Conservation (phyloP, 2,113 vertebrate species). For the Accipiter virgatus region DNA sequence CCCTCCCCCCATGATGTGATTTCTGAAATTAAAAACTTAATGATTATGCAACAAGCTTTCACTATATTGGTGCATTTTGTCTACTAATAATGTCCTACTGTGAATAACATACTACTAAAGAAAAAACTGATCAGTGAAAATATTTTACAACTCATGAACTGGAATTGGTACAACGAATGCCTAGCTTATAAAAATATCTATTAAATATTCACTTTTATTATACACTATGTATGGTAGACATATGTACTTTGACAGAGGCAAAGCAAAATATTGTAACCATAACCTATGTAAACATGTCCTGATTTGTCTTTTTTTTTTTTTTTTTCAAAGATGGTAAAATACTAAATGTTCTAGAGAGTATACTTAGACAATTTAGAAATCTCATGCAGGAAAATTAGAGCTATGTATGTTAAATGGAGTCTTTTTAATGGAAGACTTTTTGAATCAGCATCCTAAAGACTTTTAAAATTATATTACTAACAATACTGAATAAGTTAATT, state of each 20-base stretch:
- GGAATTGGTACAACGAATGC: background rate
- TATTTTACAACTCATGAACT: background rate
- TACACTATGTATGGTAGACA: background rate
- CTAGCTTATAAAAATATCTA: background rate
- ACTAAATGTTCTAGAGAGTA: background rate
- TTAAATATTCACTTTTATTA: background rate
- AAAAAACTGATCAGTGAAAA: background rate
- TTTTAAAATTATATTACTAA: slow-evolving; percentile 1
- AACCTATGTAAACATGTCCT: background rate
- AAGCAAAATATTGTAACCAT: background rate
- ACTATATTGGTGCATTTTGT: background rate
- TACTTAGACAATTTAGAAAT: background rate
- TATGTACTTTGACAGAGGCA: background rate
- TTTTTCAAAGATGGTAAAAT: background rate
- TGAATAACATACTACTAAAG: background rate
- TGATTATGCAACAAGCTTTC: background rate
- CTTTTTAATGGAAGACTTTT: background rate
- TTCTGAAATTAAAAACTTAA: background rate
- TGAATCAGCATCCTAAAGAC: background rate
- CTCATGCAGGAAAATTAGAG: background rate
- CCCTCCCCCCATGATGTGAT: background rate
- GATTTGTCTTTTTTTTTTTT: background rate
- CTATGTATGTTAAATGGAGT: background rate
- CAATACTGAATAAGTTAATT: slow-evolving; percentile 17
- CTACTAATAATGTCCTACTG: background rate